Conservation (phyloP, 1,140 invertebrate genomes). For the Mactra quadrangularis region DNA sequence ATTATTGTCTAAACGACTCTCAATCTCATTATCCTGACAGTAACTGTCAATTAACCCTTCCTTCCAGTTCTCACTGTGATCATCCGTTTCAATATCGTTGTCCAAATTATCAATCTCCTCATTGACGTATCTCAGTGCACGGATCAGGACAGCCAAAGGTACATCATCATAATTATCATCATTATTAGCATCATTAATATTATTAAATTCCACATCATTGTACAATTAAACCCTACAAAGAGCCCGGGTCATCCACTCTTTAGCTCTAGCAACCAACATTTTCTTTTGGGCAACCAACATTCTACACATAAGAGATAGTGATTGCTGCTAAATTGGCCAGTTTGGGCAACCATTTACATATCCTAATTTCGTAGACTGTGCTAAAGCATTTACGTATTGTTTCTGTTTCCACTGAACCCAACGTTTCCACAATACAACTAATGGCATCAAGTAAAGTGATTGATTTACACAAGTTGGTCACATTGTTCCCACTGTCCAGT, state of each 20-base stretch:
- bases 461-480: background rate
- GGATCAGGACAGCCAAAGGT: background rate
- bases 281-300: too few species aligned
- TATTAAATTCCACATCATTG: background rate
- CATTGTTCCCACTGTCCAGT: background rate
- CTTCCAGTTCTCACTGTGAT: conserved; percentile 20
- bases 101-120: conserved; percentile 1
- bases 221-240: background rate
- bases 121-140: background rate
- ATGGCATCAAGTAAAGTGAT: conserved; percentile 8
- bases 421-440: background rate
- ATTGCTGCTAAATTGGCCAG: too few species aligned
- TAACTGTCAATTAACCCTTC: conserved; percentile 3
- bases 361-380: too few species aligned
- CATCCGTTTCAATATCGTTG: conserved; percentile 11
- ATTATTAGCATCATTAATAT: too few species aligned
- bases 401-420: background rate
- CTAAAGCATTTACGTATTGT: background rate
- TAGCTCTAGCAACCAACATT: too few species aligned
- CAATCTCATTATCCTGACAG: background rate
- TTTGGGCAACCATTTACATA: too few species aligned
- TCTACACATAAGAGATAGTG: too few species aligned
- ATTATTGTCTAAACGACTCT: background rate
- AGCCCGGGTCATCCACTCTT: too few species aligned
- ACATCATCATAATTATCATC: background rate